These are phyloP conservation scores for Dasypogon diadema DNA, from an alignment of 2,888 invertebrate species.

Conservation along the genomic window DNA sequence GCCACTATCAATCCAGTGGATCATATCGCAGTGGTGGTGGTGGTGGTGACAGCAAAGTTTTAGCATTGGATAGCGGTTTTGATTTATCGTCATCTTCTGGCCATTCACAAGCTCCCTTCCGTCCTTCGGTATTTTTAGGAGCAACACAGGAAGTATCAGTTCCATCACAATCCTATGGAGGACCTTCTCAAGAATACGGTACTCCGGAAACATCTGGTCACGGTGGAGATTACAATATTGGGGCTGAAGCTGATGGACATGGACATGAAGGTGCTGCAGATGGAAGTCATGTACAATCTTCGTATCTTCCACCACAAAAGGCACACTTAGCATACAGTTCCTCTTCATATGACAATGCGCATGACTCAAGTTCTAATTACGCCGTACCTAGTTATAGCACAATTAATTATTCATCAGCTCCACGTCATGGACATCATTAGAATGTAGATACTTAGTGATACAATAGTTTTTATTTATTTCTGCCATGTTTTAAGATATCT, in stretches of 20 bases:
- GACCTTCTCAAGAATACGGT: slow-evolving; percentile 35
- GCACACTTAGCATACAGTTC: slow-evolving; percentile 24
- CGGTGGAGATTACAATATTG: slow-evolving; percentile 1
- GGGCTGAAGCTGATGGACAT: neutral
- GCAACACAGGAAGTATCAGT: slow-evolving; percentile 61
- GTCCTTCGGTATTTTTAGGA: slow-evolving; percentile 66
- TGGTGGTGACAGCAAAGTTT: slow-evolving; percentile 63
- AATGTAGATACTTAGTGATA: neutral
- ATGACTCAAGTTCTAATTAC: slow-evolving; percentile 13
- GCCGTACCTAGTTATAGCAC: slow-evolving; percentile 25
- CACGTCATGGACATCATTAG: slow-evolving; percentile 50
- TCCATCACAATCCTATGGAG: slow-evolving; percentile 24
- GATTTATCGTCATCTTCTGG: slow-evolving; percentile 44
- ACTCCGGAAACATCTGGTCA: slow-evolving; percentile 31
- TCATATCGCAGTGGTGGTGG: slow-evolving; percentile 1
- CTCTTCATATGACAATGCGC: slow-evolving; percentile 28
- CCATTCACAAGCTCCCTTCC: slow-evolving; percentile 62
- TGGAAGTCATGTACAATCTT: neutral
- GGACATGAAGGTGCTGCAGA: neutral
- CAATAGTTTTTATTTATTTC: slow-evolving; percentile 25
- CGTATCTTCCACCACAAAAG: slow-evolving; percentile 28
- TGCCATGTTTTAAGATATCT: slow-evolving; percentile 16
- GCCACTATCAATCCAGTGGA: slow-evolving; percentile 61
- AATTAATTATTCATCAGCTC: slow-evolving; percentile 18
- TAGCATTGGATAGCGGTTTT: slow-evolving; percentile 56